Evolutionary conservation across 2,888 invertebrate species (phyloP), one percentile per base, ranked within the genome.

Genomic region (Campoplex capitator): DNA sequence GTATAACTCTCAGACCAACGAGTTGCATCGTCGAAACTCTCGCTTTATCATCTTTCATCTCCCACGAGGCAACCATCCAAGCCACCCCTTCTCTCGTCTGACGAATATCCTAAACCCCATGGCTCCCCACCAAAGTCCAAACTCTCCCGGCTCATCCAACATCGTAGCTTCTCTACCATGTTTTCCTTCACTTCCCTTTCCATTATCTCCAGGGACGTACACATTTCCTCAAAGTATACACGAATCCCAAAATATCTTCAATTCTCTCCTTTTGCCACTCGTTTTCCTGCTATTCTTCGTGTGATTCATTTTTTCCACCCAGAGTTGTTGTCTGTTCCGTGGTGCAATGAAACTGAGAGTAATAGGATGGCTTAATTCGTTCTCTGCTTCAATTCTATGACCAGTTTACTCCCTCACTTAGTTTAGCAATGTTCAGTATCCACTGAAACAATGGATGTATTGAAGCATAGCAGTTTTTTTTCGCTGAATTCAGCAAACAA

Each of bases 1-100:
- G 92, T 91, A 92, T 93, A 93, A 92, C 91, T 92, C 92, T 88
- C 87, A 87, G 83, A 71, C 88, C 79, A 85, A 83, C 86, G 86
- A 84, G 86, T 88, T 81, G 91, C 93, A 92, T 93, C 92, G 91
- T 91, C 91, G 92, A 92, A 92, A 93, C 92, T 93, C 92, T 88
- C 88, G 45, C 81, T 56, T 76, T 76, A 80, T 74, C 77, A 62
- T 76, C 88, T 76, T 84, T 84, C 89, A 84, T 80, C 86, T 85
- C 84, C 86, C 79, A 84, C 78, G 83, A 83, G 76, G 62, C 78
- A 71, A 86, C 88, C 87, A 68, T 84, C 81, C 79, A 81, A 83
- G 68, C 82, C 62, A 62, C n/a, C 76, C 71, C 78, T 78, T 78
- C 77, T 78, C 76, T 45, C 62, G 32, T 62, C 73, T 73, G 73